Base-by-base conservation (phyloP, 2,888 invertebrate genomes). In the Troglohyphantes excavatus region DNA sequence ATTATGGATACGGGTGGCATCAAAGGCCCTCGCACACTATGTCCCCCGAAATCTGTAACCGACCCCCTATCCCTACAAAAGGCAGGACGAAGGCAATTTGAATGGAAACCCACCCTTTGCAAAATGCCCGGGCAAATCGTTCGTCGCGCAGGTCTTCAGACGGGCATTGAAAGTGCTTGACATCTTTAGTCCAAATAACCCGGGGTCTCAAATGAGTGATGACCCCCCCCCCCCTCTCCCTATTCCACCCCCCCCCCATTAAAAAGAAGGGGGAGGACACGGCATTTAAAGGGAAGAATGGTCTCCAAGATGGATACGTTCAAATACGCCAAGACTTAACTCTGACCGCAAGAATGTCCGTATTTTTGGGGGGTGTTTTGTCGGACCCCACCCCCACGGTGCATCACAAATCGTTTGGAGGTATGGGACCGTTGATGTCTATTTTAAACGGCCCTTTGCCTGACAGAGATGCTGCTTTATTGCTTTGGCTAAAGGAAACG, bases 181-280 rank as follows among this genome's bases (percentile, higher is more conserved):
- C 82, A 82, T 61, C 70, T 70, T 81, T 72, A 84, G 84, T 84
- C 84, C 84, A 84, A 84, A 84, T 84, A 84, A 53, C 84, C 84
- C 67, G 67, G 73, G 27, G 46, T 21, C 53, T 53, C 65, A 11
- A 46, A 67, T 84, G 84, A 84, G 65, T 75, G 84, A 84, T 84
- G 84, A 75, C 33, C 11, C 17, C 53, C 53, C 67, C 33, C 53
- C 53, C 46, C 43, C 53, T 53, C 84, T 75, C 84, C 19, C 26
- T 43, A 19, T 53, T 53, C n/a, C n/a, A n/a, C 11, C 1, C 39
- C 82, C 82, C 39, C 46, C 75, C 82, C 61, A 43, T 83, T 29
- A 84, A 84, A 84, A 53, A 65, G 67, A 26, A 46, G 65, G 26
- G 26, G 84, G 65, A 11, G 75, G 75, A 84, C 23, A 33, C 63